Conservation (phyloP, 2,113 vertebrate genomes). For the Paraplagusia blochii region DNA sequence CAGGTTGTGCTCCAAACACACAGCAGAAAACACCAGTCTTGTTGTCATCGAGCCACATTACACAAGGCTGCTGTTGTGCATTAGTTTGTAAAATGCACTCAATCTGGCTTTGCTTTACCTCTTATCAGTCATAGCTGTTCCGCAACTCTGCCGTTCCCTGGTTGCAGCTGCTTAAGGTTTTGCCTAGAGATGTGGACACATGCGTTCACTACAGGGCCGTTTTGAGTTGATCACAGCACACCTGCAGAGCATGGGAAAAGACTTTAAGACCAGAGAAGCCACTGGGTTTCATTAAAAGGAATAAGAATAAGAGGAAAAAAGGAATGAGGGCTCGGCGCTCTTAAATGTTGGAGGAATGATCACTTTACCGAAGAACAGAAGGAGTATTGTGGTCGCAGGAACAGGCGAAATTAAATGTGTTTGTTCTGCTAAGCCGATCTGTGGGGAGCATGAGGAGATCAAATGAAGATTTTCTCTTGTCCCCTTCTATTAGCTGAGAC, state of each 20-base stretch:
- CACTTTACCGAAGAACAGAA: constrained; percentile 26
- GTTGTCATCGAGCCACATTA: constrained; percentile 24
- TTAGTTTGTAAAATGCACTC: constrained; percentile 1
- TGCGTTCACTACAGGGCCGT: constrained; percentile 17
- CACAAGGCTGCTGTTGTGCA: constrained; percentile 5
- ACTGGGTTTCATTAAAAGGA: constrained; percentile 27
- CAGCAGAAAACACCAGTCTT: constrained; percentile 11
- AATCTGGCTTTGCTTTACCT: neutral
- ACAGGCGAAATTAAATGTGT: constrained; percentile 30
- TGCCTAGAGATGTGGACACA: constrained; percentile 1
- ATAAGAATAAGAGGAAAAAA: neutral
- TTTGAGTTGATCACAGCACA: constrained; percentile 26
- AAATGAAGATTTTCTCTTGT: constrained; percentile 19
- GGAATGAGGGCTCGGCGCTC: constrained; percentile 6
- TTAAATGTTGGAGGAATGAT: neutral
- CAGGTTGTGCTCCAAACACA: constrained; percentile 11
- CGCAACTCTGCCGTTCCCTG: neutral
- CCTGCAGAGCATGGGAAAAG: constrained; percentile 42
- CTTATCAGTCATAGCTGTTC: constrained; percentile 1
- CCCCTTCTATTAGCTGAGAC: constrained; percentile 21
- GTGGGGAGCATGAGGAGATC: constrained; percentile 34
- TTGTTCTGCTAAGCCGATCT: constrained; percentile 58
- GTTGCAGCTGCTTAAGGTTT: constrained; percentile 11
- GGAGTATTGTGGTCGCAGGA: constrained; percentile 34
- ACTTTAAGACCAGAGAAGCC: constrained; percentile 21